Base-by-base conservation (phyloP, 1,140 invertebrate genomes). In the Sycobia sp. region DNA sequence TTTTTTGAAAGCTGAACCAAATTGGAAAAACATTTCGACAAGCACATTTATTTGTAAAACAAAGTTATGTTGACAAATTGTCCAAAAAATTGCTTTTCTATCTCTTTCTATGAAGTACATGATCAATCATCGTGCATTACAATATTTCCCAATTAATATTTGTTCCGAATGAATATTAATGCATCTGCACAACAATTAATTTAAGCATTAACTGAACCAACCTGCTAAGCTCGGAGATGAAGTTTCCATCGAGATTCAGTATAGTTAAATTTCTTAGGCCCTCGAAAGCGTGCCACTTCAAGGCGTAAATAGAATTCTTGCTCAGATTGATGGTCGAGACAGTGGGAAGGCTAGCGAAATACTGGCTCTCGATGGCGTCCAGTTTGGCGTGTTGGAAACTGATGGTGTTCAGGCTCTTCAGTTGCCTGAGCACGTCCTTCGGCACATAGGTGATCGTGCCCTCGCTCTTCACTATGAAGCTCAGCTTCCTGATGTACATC, bases 341-440 rank as follows among this genome's bases (percentile, higher is more conserved):
- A 47, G 85, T 84, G 4, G 86, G 85, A 29, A 91, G 73, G 77
- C 90, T 90, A 2, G 86, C 87, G 66, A 93, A 91, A 1, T 89
- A 85, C 70, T 85, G 87, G 29, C 88, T 82, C 44, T 82, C 78
- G 1, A 92, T 76, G 0, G 88, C 87, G 44, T 85, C 78, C 54
- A 93, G 88, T 53, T 84, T 88, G 0, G 87, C 89, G 69, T 91
- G 90, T 65, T 88, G 84, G 47, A 92, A 87, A 70, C 85, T 84
- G 62, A 92, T 81, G 34, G 82, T 84, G 70, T 83, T 83, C 41
- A 92, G 77, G 60, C 87, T 84, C 61, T 84, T 86, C 67, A 92
- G 77, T 67, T 87, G 85, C 27, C 84, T 82, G 13, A 92, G 78
- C 20, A 88, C 84, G 70, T 84, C 84, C 1, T 86, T 89, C 1